phyloP scores from a whole-genome alignment of 2,113 vertebrate genomes.

The human region DNA sequence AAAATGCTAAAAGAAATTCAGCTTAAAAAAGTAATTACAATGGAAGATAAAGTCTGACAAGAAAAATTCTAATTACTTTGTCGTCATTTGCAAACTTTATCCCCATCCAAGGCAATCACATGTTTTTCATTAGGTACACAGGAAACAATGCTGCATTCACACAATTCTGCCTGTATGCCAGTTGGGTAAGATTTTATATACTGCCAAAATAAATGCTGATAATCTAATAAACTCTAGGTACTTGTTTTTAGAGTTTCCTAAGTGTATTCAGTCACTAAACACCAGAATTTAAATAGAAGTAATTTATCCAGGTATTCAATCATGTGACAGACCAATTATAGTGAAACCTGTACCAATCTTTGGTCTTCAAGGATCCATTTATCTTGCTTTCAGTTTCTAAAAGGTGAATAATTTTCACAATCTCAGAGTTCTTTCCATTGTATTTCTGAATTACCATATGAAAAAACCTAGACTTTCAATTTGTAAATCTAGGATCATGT shows the following conservation, averaged over 20 bases:
- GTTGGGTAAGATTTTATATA: neutral
- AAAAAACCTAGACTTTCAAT: constrained; percentile 7
- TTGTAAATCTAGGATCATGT: neutral
- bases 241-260: neutral
- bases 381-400: constrained; percentile 31
- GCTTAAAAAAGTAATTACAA: constrained; percentile 1
- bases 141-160: neutral
- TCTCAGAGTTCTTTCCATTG: neutral
- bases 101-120: neutral
- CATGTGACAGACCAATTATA: neutral
- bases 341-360: neutral
- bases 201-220: neutral
- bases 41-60: neutral
- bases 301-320: constrained; percentile 9
- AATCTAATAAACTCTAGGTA: neutral
- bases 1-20: constrained; percentile 32
- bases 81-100: neutral
- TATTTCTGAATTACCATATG: neutral
- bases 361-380: neutral
- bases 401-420: constrained; percentile 8
- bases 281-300: constrained; percentile 31
- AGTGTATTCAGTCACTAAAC: neutral
- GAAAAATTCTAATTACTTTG: neutral
- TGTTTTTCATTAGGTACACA: neutral
- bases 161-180: neutral